Conservation (phyloP, 2,888 invertebrate genomes). For the Drosophila bunnanda region DNA sequence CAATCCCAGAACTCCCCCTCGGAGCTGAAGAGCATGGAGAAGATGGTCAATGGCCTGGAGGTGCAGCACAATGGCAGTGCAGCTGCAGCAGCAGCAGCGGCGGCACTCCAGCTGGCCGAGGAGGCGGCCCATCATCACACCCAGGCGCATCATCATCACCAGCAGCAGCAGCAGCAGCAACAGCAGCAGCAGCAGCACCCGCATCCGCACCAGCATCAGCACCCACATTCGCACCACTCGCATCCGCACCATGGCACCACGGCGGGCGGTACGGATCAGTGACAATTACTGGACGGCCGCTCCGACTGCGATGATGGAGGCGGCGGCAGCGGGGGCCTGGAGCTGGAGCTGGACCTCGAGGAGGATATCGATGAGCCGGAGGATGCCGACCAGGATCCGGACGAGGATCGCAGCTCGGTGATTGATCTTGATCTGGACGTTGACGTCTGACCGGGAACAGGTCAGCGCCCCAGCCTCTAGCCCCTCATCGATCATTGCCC, state of each 20-base stretch:
- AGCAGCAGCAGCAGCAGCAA: constrained; percentile 44
- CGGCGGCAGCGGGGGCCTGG: constrained; percentile 27
- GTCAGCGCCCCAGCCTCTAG: constrained; percentile 68
- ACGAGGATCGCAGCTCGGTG: constrained; percentile 83
- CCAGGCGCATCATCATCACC: constrained; percentile 66
- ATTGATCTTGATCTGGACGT: constrained; percentile 84
- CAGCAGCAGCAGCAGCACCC: neutral
- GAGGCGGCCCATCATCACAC: constrained; percentile 67
- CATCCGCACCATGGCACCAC: constrained; percentile 54
- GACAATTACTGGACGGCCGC: constrained; percentile 84
- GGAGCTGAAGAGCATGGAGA: constrained; percentile 97
- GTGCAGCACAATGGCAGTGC: constrained; percentile 88
- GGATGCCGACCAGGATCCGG: constrained; percentile 73
- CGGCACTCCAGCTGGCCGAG: constrained; percentile 62
- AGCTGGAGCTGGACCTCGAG: constrained; percentile 42
- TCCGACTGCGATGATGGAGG: constrained; percentile 72
- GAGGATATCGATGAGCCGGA: constrained; percentile 59
- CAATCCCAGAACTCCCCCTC: constrained; percentile 85
- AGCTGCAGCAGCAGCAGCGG: constrained; percentile 64
- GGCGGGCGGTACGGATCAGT: constrained; percentile 82
- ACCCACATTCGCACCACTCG: constrained; percentile 53
- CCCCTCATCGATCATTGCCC: constrained; percentile 30
- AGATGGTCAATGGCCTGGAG: constrained; percentile 98
- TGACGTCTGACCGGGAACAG: constrained; percentile 84
- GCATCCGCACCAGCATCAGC: constrained; percentile 49